Percentiles rank a stretch among this genome's conserved stretches.
These are phyloP conservation scores for Dendrolimus houi DNA, from an alignment of 2,888 invertebrate species.

Conservation along the genomic window DNA sequence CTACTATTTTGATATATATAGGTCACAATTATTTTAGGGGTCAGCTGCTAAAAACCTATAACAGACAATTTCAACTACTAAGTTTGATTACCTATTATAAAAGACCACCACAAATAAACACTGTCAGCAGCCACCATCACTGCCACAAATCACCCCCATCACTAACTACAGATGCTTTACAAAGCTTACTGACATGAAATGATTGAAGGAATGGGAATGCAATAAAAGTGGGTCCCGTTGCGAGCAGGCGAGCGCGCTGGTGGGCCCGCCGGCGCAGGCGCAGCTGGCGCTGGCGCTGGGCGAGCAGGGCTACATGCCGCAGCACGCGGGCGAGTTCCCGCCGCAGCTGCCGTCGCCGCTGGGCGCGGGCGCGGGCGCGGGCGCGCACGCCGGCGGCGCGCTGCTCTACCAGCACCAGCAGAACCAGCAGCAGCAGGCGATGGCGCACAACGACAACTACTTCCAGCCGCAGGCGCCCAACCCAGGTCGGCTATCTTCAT, in stretches of 20 bases:
- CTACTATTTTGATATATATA: neutral
- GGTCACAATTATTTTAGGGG: too few relatives aligned
- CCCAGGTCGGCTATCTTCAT: neutral
- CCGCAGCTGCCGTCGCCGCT: slow-evolving; percentile 33
- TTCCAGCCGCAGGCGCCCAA: slow-evolving; percentile 33
- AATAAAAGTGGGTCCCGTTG: too few relatives aligned
- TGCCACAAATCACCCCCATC: too few relatives aligned
- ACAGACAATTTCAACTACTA: too few relatives aligned
- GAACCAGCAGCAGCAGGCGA: slow-evolving; percentile 33
- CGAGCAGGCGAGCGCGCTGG: too few relatives aligned
- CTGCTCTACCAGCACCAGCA: slow-evolving; percentile 38
- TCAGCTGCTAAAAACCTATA: too few relatives aligned
- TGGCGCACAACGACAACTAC: slow-evolving; percentile 34
- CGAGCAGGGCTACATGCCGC: slow-evolving; percentile 35
- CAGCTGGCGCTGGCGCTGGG: slow-evolving; percentile 18
- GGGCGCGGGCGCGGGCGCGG: slow-evolving; percentile 16
- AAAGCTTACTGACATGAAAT: too few relatives aligned
- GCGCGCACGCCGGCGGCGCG: slow-evolving; percentile 18
- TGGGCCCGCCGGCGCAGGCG: slow-evolving; percentile 10
- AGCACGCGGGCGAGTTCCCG: slow-evolving; percentile 23
- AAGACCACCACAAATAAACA: too few relatives aligned
- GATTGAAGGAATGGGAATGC: too few relatives aligned
- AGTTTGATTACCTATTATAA: too few relatives aligned
- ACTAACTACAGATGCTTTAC: too few relatives aligned
- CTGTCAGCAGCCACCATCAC: too few relatives aligned